phyloP scores from a whole-genome alignment of 35 echinoderm and acorn worm genomes.

The Diadema setosum region DNA sequence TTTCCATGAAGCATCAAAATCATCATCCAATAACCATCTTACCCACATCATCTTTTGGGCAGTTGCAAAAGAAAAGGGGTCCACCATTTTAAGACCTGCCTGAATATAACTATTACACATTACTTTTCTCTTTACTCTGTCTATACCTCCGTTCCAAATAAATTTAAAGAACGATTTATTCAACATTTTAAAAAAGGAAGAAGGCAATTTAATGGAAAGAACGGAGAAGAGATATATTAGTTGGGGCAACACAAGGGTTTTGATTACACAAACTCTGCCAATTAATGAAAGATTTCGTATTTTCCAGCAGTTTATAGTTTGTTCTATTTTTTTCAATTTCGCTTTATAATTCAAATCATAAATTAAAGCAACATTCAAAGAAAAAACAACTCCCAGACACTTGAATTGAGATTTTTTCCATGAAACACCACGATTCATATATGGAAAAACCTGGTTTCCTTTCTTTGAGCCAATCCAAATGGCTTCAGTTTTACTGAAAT shows the following conservation, averaged over 20 bases:
- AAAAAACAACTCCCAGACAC: not conserved
- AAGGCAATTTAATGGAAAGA: too few species aligned
- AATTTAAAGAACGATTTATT: too few species aligned
- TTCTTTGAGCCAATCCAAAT: slow-evolving; percentile 22
- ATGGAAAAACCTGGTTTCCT: not conserved
- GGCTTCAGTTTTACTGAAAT: not conserved
- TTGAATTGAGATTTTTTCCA: not conserved
- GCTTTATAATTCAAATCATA: not conserved
- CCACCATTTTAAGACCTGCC: not conserved
- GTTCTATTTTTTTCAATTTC: not conserved
- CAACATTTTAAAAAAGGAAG: too few species aligned
- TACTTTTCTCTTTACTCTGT: not conserved
- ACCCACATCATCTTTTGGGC: slow-evolving; percentile 17
- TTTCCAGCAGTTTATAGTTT: not conserved
- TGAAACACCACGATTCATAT: not conserved
- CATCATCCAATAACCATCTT: not conserved
- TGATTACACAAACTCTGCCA: not conserved
- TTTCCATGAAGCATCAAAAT: not conserved
- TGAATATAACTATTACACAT: not conserved
- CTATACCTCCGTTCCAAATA: too few species aligned
- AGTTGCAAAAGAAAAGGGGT: not conserved
- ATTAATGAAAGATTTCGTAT: not conserved
- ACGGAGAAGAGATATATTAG: not conserved
- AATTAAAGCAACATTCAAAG: not conserved
- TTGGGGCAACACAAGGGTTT: not conserved